Conservation (phyloP, 2,113 vertebrate species). For the Atlantisia rogersi region DNA sequence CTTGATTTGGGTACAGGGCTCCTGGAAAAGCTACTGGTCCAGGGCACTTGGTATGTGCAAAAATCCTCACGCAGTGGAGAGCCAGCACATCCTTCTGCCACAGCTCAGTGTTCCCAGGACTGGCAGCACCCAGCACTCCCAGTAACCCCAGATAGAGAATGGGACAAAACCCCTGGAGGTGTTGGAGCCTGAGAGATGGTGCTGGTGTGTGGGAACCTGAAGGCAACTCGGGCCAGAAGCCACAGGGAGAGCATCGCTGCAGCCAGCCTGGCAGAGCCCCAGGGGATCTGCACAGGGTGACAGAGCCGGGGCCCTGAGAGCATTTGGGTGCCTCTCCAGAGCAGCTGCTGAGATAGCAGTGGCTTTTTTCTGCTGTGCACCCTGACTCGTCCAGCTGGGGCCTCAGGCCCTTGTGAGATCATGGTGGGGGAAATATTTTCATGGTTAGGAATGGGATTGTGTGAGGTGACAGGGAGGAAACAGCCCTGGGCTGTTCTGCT, state of each 20-base stretch:
- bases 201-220: background rate
- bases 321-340: background rate
- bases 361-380: background rate
- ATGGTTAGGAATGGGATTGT: background rate
- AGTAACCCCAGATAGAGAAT: rapidly evolving
- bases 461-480: background rate
- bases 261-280: background rate
- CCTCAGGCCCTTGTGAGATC: background rate
- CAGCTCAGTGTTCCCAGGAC: background rate
- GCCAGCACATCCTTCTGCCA: background rate
- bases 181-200: background rate
- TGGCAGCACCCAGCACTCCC: background rate
- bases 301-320: background rate
- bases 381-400: background rate
- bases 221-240: rapidly evolving
- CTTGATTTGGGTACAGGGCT: background rate
- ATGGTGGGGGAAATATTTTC: background rate
- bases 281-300: background rate
- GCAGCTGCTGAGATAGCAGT: background rate
- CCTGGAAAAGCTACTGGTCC: background rate
- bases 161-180: background rate
- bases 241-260: background rate
- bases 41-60: no score
- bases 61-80: rapidly evolving
- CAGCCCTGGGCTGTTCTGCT: background rate